phyloP scores from a whole-genome alignment of 2,888 invertebrate genomes.

The Penaeus monodon region DNA sequence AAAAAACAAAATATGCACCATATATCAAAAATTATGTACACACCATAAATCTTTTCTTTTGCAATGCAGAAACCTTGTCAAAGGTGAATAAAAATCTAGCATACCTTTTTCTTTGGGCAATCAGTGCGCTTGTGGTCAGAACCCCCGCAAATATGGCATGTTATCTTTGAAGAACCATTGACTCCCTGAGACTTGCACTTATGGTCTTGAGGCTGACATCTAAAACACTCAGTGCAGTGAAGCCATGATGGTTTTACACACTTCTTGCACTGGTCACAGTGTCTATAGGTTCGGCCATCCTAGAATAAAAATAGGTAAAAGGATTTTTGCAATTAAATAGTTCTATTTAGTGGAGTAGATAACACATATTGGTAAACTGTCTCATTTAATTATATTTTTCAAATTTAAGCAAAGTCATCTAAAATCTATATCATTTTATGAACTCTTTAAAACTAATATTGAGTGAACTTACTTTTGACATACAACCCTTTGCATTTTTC shows the following conservation, averaged over 20 bases:
- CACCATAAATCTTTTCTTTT: not conserved
- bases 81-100: not conserved
- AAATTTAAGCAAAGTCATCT: not conserved
- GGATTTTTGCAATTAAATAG: not conserved
- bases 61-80: not conserved
- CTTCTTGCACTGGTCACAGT: slow-evolving; percentile 77
- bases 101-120: slow-evolving; percentile 19
- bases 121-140: slow-evolving; percentile 19
- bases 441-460: not conserved
- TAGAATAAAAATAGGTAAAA: slow-evolving; percentile 12
- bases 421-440: not conserved
- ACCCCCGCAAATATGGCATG: slow-evolving; percentile 11
- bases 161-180: not conserved
- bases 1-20: too few relatives aligned
- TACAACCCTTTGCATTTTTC: slow-evolving; percentile 78
- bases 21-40: too few relatives aligned
- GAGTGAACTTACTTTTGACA: slow-evolving; percentile 73
- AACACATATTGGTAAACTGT: not conserved
- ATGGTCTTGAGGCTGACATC: slow-evolving; percentile 74
- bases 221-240: slow-evolving; percentile 81
- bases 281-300: slow-evolving; percentile 80
- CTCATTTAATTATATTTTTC: not conserved
- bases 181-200: slow-evolving; percentile 11
- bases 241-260: slow-evolving; percentile 89
- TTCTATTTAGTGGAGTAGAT: not conserved